Percentiles rank a stretch among this genome's conserved stretches.
Conservation (phyloP, 2,888 invertebrate genomes). For the Phania funesta region DNA sequence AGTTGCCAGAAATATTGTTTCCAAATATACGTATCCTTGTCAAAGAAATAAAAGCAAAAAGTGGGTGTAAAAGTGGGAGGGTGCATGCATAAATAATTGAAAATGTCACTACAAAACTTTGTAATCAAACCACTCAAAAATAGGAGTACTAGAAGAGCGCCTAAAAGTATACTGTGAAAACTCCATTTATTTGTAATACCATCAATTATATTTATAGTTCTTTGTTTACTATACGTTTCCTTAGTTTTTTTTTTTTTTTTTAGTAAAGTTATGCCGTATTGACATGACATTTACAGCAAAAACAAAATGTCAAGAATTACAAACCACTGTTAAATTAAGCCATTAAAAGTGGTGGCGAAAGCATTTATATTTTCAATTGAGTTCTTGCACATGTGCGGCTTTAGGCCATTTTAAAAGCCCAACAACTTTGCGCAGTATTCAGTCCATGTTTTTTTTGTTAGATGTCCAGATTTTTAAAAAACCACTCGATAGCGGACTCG, state of each 20-base stretch:
- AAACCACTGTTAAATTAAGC: conserved; percentile 46
- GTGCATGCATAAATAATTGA: conserved; percentile 25
- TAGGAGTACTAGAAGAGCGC: conserved; percentile 6
- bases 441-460: too few relatives aligned
- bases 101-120: conserved; percentile 51
- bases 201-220: not conserved
- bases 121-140: conserved; percentile 8
- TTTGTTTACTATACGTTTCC: too few relatives aligned
- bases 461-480: too few relatives aligned
- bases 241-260: too few relatives aligned
- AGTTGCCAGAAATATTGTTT: too few relatives aligned
- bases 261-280: conserved; percentile 43
- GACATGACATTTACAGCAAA: conserved; percentile 51
- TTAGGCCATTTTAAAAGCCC: too few relatives aligned
- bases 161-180: conserved; percentile 19
- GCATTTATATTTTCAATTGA: too few relatives aligned
- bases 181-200: too few relatives aligned
- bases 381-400: too few relatives aligned
- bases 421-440: too few relatives aligned
- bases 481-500: too few relatives aligned
- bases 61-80: not conserved
- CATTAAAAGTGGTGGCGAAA: too few relatives aligned
- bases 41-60: not conserved
- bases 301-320: not conserved
- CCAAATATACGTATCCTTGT: not conserved